Conservation (phyloP, 2,797 vertebrate genomes). For the Chelonia mydas region DNA sequence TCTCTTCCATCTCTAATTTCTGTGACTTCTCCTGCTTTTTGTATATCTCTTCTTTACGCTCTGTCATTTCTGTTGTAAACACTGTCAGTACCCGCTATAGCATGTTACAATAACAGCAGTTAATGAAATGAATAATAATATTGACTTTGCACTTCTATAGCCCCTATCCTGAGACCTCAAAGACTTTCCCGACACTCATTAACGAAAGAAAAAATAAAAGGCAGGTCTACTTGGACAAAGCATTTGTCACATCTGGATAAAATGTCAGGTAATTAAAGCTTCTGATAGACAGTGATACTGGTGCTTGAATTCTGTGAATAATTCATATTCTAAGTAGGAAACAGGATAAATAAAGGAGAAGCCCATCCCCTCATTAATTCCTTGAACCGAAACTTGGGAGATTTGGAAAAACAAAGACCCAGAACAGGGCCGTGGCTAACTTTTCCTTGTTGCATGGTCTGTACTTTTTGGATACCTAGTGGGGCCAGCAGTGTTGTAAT, state of each 20-base stretch:
- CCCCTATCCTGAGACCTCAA: background rate
- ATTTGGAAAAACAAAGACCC: background rate
- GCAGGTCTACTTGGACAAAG: background rate
- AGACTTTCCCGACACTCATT: background rate
- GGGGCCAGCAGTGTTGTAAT: background rate
- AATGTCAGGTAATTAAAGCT: background rate
- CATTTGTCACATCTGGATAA: background rate
- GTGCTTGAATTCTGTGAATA: background rate
- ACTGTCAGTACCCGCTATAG: background rate
- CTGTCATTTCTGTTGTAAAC: constrained; percentile 19
- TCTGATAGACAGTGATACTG: background rate
- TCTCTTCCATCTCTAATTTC: background rate
- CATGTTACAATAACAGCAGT: background rate
- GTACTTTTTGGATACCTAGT: background rate
- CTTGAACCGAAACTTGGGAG: constrained; percentile 2
- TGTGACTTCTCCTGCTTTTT: background rate
- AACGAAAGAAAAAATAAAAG: background rate
- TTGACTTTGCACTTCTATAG: background rate
- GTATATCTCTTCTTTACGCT: background rate
- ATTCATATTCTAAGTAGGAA: background rate
- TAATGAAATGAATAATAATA: background rate
- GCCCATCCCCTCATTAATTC: background rate
- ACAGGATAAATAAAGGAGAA: background rate
- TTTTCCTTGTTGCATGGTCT: background rate
- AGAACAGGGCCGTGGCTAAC: background rate